phyloP scores from a whole-genome alignment of 2,113 vertebrate species.

The Mirounga angustirostris region DNA sequence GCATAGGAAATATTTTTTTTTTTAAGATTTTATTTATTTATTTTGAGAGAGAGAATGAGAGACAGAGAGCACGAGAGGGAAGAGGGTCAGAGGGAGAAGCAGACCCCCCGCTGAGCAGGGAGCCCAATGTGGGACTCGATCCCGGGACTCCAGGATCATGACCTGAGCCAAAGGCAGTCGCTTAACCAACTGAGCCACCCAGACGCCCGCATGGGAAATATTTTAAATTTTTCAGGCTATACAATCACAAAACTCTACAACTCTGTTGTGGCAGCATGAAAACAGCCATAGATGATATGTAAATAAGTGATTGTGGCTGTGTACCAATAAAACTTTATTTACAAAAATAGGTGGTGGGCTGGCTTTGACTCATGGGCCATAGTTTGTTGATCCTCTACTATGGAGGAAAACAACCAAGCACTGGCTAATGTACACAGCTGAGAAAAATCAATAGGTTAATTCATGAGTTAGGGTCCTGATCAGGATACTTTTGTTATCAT shows the following conservation, averaged over 20 bases:
- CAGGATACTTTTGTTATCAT: background rate
- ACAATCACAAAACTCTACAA: background rate
- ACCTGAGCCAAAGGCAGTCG: no score
- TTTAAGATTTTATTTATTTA: no score
- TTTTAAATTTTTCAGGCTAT: background rate
- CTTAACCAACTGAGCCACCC: no score
- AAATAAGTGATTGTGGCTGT: background rate
- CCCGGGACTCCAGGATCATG: no score
- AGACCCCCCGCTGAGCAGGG: no score
- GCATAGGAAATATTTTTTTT: conserved; percentile 37
- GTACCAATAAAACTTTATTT: conserved; percentile 55
- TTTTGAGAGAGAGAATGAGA: no score
- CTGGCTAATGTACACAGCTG: background rate
- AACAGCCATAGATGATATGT: background rate
- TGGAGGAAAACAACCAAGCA: background rate
- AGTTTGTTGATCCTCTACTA: background rate
- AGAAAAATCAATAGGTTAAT: conserved; percentile 12
- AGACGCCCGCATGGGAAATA: background rate
- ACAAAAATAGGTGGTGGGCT: background rate
- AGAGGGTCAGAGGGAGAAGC: no score
- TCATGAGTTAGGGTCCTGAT: background rate
- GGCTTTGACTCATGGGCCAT: background rate
- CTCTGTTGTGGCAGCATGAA: background rate
- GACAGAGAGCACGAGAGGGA: no score
- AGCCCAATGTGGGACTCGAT: no score